Conservation (phyloP, 1,140 invertebrate species). For the Mactra quadrangularis region DNA sequence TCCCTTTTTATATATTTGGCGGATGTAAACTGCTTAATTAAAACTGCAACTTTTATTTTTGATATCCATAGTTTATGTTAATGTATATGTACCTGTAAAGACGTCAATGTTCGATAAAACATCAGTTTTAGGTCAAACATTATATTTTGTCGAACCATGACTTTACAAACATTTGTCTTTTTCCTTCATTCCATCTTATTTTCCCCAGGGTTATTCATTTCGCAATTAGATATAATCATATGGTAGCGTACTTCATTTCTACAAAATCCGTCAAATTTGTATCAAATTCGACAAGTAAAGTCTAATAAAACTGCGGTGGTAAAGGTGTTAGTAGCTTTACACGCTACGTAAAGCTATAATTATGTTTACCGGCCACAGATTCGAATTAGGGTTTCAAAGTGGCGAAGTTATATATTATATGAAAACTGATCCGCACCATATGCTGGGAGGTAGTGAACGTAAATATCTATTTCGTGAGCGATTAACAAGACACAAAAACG, state of each 20-base stretch:
- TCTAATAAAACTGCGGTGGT: constrained; percentile 55
- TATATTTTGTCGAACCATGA: background rate
- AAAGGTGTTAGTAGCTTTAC: constrained; percentile 50
- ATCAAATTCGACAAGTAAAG: constrained; percentile 49
- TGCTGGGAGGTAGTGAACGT: constrained; percentile 37
- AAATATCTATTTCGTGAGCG: constrained; percentile 36
- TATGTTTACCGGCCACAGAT: constrained; percentile 26
- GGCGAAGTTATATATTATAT: constrained; percentile 33
- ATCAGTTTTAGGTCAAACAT: too few species aligned
- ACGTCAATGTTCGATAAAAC: too few species aligned
- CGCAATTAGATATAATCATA: constrained; percentile 40
- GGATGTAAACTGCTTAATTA: too few species aligned
- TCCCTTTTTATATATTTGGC: too few species aligned
- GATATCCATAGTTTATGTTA: too few species aligned
- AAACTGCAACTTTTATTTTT: too few species aligned
- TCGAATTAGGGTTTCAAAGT: constrained; percentile 24
- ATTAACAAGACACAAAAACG: constrained; percentile 41
- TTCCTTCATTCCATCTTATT: constrained; percentile 2
- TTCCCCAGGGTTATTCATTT: constrained; percentile 51
- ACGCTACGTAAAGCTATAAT: constrained; percentile 42
- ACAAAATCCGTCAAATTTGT: constrained; percentile 52
- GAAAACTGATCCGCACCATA: constrained; percentile 51
- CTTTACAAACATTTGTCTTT: constrained; percentile 45
- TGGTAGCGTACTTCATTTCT: constrained; percentile 48
- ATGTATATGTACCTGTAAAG: too few species aligned